phyloP scores from a whole-genome alignment of 2,113 vertebrate species.

The Poeciliopsis prolifica region DNA sequence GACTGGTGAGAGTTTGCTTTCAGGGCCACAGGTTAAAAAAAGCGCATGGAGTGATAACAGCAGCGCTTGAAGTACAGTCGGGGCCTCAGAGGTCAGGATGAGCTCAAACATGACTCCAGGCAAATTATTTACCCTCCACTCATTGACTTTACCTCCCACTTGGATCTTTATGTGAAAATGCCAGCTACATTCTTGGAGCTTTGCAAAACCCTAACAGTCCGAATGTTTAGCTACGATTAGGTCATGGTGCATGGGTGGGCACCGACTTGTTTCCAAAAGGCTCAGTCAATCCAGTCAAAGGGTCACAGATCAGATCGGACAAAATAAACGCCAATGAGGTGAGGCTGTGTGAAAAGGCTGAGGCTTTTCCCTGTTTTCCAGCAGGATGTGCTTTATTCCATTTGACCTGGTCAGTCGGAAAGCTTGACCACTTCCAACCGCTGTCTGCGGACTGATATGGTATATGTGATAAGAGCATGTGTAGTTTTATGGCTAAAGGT shows the following conservation, averaged over 20 bases:
- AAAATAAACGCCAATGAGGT: background rate
- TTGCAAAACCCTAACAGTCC: background rate
- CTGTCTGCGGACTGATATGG: background rate
- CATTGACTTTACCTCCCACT: background rate
- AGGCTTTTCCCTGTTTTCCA: background rate
- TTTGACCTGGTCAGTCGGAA: background rate
- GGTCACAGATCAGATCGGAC: background rate
- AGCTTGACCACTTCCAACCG: background rate
- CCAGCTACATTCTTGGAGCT: background rate
- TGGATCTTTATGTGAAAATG: background rate
- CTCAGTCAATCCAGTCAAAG: background rate
- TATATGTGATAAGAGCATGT: background rate
- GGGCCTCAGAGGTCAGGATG: constrained; percentile 24
- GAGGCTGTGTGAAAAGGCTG: background rate
- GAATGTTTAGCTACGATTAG: background rate
- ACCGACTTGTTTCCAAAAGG: background rate
- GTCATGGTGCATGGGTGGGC: background rate
- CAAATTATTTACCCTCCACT: constrained; percentile 9
- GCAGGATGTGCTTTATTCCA: background rate
- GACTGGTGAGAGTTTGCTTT: constrained; percentile 21
- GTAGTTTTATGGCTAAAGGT: background rate
- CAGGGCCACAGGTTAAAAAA: constrained; percentile 58
- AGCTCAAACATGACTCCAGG: background rate
- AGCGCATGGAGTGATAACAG: constrained; percentile 39
- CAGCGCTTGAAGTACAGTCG: constrained; percentile 27